A percentile compares a stretch with the other conserved stretches of the same genome.
phyloP scores from a whole-genome alignment of 1,140 invertebrate genomes.

The Parasteatoda tepidariorum region DNA sequence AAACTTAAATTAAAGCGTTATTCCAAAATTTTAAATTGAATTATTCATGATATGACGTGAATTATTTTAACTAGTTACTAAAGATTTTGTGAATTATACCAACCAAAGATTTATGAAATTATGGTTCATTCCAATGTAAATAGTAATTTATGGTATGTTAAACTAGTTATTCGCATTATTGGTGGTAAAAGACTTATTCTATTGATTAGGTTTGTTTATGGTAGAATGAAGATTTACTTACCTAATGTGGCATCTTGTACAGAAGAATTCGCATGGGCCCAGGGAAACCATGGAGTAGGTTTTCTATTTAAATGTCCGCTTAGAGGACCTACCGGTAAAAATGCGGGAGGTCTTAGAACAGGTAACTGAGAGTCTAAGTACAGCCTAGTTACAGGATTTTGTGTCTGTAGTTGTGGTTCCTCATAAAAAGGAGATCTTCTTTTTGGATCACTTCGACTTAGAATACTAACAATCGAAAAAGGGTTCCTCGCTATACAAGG shows the following conservation, averaged over 20 bases:
- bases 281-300: conserved; percentile 63
- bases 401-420: conserved; percentile 3
- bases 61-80: too few relatives aligned
- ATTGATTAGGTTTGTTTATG: too few relatives aligned
- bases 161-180: too few relatives aligned
- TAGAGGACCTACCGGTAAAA: conserved; percentile 50
- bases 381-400: conserved; percentile 18
- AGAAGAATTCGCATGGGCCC: conserved; percentile 55
- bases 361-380: conserved; percentile 49
- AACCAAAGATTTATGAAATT: too few relatives aligned
- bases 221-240: too few relatives aligned
- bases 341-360: conserved; percentile 49
- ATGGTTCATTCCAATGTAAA: too few relatives aligned
- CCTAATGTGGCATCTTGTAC: conserved; percentile 40
- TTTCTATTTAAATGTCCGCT: conserved; percentile 56
- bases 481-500: conserved; percentile 46
- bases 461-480: conserved; percentile 64
- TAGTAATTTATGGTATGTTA: too few relatives aligned
- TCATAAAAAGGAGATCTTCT: conserved; percentile 41
- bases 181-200: too few relatives aligned
- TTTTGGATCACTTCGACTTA: conserved; percentile 68
- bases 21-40: too few relatives aligned
- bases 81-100: too few relatives aligned
- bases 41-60: too few relatives aligned
- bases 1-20: too few relatives aligned